phyloP scores from a whole-genome alignment of 2,888 invertebrate genomes.

The Trichacis sp. region DNA sequence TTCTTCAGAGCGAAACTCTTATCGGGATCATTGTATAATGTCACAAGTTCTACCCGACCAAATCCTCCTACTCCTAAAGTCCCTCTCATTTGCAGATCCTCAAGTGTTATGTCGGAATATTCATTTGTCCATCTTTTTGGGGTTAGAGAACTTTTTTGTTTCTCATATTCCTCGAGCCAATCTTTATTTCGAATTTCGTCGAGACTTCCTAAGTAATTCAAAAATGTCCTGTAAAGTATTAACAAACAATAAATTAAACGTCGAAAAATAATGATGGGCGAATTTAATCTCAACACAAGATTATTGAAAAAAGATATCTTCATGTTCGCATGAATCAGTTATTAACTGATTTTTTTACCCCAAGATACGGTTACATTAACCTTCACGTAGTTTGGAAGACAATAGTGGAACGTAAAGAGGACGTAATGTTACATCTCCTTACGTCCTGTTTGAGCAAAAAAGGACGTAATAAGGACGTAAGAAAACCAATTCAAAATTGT shows the following conservation, averaged over 20 bases:
- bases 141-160: constrained; percentile 59
- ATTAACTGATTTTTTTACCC: too few relatives aligned
- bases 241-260: too few relatives aligned
- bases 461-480: too few relatives aligned
- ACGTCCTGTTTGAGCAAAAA: too few relatives aligned
- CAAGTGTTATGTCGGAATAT: constrained; percentile 78
- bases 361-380: too few relatives aligned
- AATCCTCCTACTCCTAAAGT: constrained; percentile 95
- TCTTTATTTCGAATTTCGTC: constrained; percentile 75
- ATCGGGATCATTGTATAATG: constrained; percentile 61
- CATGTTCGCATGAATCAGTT: too few relatives aligned
- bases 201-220: constrained; percentile 85
- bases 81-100: constrained; percentile 83
- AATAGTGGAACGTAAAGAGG: too few relatives aligned
- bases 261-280: background rate
- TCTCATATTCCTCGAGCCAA: constrained; percentile 62
- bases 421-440: too few relatives aligned
- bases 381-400: too few relatives aligned
- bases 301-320: too few relatives aligned
- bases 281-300: background rate
- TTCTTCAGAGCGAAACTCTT: constrained; percentile 76
- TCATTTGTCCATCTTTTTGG: constrained; percentile 68
- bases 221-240: constrained; percentile 80
- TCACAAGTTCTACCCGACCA: constrained; percentile 84
- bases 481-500: too few relatives aligned